Evolutionary conservation across 1,140 invertebrate species (phyloP).

Genomic region (Pseudomyrmex cubaensis): DNA sequence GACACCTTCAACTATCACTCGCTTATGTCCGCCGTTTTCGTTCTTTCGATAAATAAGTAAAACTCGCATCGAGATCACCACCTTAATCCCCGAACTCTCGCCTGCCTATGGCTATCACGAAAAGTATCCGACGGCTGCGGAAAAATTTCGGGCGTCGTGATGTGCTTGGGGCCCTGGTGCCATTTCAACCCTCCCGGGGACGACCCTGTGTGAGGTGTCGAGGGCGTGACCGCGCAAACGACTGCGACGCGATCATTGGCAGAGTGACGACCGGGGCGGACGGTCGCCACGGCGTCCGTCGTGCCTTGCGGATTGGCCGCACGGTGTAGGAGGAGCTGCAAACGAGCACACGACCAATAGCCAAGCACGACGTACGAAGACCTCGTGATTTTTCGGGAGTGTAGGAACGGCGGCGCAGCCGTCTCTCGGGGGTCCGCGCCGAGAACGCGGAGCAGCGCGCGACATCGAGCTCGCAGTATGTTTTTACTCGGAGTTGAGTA

Average conservation of each 20-base stretch:
- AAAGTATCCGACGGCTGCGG: conserved; percentile 69
- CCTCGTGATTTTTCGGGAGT: conserved; percentile 69
- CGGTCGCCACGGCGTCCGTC: neutral
- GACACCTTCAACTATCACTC: conserved; percentile 51
- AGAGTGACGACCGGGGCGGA: conserved; percentile 3
- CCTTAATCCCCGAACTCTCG: conserved; percentile 45
- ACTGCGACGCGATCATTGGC: conserved; percentile 10
- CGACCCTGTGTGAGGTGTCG: conserved; percentile 57
- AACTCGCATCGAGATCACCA: conserved; percentile 29
- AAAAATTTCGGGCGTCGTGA: conserved; percentile 66
- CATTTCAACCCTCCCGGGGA: conserved; percentile 57
- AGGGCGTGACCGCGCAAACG: conserved; percentile 63
- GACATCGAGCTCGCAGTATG: conserved; percentile 82
- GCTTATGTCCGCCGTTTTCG: conserved; percentile 4
- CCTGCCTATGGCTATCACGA: conserved; percentile 4
- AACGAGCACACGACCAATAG: conserved; percentile 39
- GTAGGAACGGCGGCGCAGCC: conserved; percentile 59
- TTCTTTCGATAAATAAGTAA: neutral
- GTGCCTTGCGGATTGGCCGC: conserved; percentile 22
- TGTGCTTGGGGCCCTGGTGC: conserved; percentile 29
- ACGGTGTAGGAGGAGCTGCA: conserved; percentile 35
- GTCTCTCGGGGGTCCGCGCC: conserved; percentile 46
- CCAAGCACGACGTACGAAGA: conserved; percentile 18
- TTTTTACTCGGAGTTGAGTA: conserved; percentile 85
- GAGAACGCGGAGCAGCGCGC: conserved; percentile 67